Conservation (phyloP, 1,140 invertebrate genomes). For the Pseudomyrmex dendroicus region DNA sequence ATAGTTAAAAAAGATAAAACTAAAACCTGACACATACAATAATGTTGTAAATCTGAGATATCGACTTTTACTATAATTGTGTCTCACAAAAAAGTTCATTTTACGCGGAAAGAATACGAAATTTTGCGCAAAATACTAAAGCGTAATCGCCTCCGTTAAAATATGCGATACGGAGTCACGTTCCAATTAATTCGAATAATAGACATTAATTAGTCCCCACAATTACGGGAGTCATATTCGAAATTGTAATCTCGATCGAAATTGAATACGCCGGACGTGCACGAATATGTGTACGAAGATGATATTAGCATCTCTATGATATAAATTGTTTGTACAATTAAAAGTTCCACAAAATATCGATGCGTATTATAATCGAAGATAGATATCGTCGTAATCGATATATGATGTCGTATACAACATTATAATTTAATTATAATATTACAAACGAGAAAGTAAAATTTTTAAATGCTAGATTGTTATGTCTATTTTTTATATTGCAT, state of each 20-base stretch:
- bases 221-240: slow-evolving; percentile 60
- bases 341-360: slow-evolving; percentile 23
- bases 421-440: slow-evolving; percentile 17
- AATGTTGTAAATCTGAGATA: too few relatives aligned
- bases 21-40: too few relatives aligned
- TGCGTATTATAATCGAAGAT: background rate
- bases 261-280: slow-evolving; percentile 54
- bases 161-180: slow-evolving; percentile 47
- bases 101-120: background rate
- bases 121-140: slow-evolving; percentile 1
- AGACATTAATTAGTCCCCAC: slow-evolving; percentile 53
- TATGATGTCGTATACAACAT: background rate
- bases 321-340: slow-evolving; percentile 61
- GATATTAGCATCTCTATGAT: slow-evolving; percentile 56
- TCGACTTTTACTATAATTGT: background rate
- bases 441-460: background rate
- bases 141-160: slow-evolving; percentile 46
- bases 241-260: slow-evolving; percentile 59
- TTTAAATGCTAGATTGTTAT: background rate
- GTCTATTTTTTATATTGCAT: background rate
- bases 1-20: too few relatives aligned
- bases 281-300: slow-evolving; percentile 7
- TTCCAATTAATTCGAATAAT: slow-evolving; percentile 58
- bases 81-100: background rate
- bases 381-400: slow-evolving; percentile 30